These are phyloP conservation scores for Novumbra hubbsi DNA, from an alignment of 2,797 vertebrate species.

Conservation along the genomic window DNA sequence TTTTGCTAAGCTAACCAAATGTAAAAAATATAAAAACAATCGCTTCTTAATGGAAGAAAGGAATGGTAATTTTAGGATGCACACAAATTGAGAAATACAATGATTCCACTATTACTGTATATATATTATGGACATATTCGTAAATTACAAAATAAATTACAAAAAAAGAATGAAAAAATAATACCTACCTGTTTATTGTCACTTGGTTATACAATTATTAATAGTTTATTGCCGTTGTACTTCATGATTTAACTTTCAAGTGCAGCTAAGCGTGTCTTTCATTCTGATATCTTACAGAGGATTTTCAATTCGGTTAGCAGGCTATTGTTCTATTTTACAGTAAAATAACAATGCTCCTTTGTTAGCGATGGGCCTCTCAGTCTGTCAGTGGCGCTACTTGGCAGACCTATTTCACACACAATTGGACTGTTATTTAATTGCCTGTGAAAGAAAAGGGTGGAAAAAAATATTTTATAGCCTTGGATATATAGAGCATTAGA, in stretches of 20 bases:
- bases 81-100: no score
- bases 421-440: conserved; percentile 67
- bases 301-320: conserved; percentile 10
- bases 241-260: not conserved
- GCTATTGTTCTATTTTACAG: not conserved
- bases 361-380: not conserved
- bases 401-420: conserved; percentile 67
- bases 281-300: not conserved
- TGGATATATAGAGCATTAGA: conserved; percentile 63
- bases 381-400: conserved; percentile 44
- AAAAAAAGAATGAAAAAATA: no score
- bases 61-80: no score
- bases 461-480: conserved; percentile 64
- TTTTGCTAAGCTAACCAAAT: no score
- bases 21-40: no score
- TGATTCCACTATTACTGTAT: no score
- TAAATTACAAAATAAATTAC: no score
- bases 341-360: not conserved
- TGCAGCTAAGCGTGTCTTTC: not conserved
- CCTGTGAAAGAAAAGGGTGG: conserved; percentile 60
- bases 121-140: no score
- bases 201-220: not conserved
- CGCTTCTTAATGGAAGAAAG: no score
- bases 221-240: not conserved
- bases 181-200: not conserved